phyloP scores from a whole-genome alignment of 2,797 vertebrate species.

The Acanthornis magna region DNA sequence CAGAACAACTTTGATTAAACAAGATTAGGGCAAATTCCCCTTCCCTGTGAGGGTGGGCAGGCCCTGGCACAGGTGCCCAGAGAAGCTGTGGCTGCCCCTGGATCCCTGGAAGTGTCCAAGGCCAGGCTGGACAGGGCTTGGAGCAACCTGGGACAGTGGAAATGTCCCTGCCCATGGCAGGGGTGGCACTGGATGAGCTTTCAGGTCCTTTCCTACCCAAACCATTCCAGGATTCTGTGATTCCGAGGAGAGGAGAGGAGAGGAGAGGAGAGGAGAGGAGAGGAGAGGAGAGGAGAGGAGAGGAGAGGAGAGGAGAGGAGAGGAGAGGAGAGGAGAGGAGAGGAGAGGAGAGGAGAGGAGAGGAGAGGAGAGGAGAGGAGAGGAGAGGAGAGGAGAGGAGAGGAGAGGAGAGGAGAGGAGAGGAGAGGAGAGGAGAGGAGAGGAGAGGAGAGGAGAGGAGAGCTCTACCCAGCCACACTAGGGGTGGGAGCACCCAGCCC shows the following conservation, averaged over 20 bases:
- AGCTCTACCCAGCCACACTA: neutral
- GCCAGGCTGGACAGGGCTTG: accelerated
- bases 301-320: no score
- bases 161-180: neutral
- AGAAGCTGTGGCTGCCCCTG: neutral
- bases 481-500: accelerated
- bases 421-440: no score
- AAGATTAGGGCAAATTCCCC: neutral
- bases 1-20: neutral
- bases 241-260: neutral
- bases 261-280: no score
- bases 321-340: no score
- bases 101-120: neutral
- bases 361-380: no score
- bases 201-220: neutral
- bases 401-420: no score
- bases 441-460: accelerated
- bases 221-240: no score
- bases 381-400: no score
- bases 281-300: no score
- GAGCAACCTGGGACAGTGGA: accelerated
- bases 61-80: neutral
- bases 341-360: no score
- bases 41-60: accelerated
- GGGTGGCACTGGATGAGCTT: neutral